Evolutionary conservation across 2,113 vertebrate genomes (phyloP), one percentile per base, ranked within the genome.

Genomic region (Epinephelus fuscoguttatus): DNA sequence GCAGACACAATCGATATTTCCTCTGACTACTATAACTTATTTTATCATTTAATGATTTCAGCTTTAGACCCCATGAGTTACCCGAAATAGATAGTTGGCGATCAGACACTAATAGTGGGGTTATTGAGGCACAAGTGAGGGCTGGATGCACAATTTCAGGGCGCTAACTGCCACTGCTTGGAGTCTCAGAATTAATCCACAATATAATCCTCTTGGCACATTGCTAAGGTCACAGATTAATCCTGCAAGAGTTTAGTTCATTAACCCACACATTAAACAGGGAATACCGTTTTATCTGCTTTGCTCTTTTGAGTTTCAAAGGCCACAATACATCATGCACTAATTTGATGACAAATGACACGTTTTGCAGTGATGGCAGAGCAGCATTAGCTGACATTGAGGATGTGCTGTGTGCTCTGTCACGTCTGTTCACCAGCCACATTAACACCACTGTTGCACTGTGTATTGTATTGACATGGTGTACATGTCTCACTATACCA

Each of bases 191-290:
- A 87, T 83, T 80, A 89, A 91, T 87, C 87, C 86, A 76, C 72
- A 47, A 63, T 84, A 67, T 91, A 91, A 90, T 91, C 85, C 86
- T 88, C 59, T 79, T 69, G 89, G 86, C 82, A 80, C 87, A 67
- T 55, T 82, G 69, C 78, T 80, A 56, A 88, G 53, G 84, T 78
- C 81, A 75, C 76, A 86, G 86, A 88, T 78, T 86, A 89, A 91
- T 84, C 82, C 82, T 72, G 56, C 74, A 45, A 50, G 69, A 84
- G 70, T 84, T 77, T 33, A 61, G 64, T 79, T 91, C 78, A 88
- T 91, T 92, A 88, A 86, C 64, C 23, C 30, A 3, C 55, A 82
- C 47, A 69, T 73, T 75, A 78, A 79, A 70, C 14, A n/a, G 37
- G 56, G 33, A 62, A 56, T 14, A 42, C 25, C 33, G 1, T 52